Evolutionary conservation across 1,140 invertebrate species (phyloP), one percentile per base, ranked within the genome.

Genomic region (Halotydeus destructor): DNA sequence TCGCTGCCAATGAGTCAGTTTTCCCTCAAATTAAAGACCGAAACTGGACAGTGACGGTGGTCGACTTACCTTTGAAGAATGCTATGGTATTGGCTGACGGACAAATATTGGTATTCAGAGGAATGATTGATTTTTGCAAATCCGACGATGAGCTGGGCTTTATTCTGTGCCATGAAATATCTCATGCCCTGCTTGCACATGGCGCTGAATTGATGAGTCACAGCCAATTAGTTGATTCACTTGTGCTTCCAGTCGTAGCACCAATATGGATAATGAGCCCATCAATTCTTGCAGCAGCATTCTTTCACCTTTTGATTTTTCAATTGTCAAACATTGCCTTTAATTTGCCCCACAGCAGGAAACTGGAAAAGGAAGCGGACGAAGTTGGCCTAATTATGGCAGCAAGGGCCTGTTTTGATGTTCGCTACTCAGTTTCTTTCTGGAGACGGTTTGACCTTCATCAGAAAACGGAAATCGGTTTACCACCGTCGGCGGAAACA

Each of bases 401-500:
- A 38, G 69, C 72, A 14, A 74, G 66, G 66, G 68, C 70, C 21
- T 75, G 73, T 50, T 70, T 67, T 54, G 72, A 75, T 57, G 62
- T 72, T 0, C 50, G 72, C 43, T 66, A 72, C 51, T 64, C 66
- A 27, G 62, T 61, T 47, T 61, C 65, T 2, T 68, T 75, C 45
- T 75, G 72, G 73, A 54, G 49, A 26, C 63, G 63, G 45, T 70
- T 74, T 68, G 42, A 45, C 3, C 28, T 60, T n/a, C 44, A 56
- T 6, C 55, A 62, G 19, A 49, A 57, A 18, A 24, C 58, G 2
- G 41, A 54, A 6, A 35, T 33, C 1, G 36, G 52, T 26, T 51
- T 54, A 9, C 45, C 54, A 6, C 8, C 12, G 5, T 28, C 21
- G 19, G 23, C 16, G 12, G 50, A 57, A 5, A 41, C 54, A 11